Percentiles rank a stretch among this genome's conserved stretches.
These are phyloP conservation scores for pig (Sus scrofa) DNA, from an alignment of 2,113 vertebrate species.

Conservation along the genomic window T2T-Sscrofa CM000825.6:59210001-59210500, in stretches of 20 bases:
- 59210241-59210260: not conserved
- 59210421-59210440: not conserved
- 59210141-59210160: not conserved
- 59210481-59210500: too few species aligned
- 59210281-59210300: not conserved
- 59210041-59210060: too few species aligned
- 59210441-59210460: not conserved
- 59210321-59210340: not conserved
- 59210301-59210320: not conserved
- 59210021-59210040: not conserved
- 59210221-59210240: not conserved
- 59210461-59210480: not conserved
- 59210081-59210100: not conserved
- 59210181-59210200: not conserved
- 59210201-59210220: rapidly evolving
- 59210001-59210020: too few species aligned
- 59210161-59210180: not conserved
- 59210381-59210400: not conserved
- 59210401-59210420: not conserved
- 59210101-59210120: too few species aligned
- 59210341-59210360: not conserved
- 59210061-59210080: rapidly evolving
- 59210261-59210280: not conserved
- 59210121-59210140: not conserved
- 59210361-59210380: not conserved